phyloP scores from a whole-genome alignment of 1,140 invertebrate genomes.

The Drosophila kohkoa region DNA sequence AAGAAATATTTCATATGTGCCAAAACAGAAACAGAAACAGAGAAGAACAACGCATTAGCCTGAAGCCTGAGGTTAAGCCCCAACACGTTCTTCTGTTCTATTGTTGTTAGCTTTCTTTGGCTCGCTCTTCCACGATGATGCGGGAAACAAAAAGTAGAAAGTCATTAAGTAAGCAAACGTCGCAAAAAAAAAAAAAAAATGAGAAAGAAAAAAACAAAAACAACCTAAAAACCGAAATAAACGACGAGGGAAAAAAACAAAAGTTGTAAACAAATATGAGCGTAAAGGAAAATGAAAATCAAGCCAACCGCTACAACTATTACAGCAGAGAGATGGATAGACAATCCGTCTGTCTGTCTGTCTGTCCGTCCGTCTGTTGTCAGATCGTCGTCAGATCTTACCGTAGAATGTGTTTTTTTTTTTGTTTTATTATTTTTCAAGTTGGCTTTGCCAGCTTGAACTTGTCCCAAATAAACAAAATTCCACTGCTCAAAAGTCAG shows the following conservation, averaged over 20 bases:
- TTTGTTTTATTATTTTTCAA: background rate
- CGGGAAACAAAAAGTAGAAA: slow-evolving; percentile 50
- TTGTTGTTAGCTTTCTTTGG: slow-evolving; percentile 10
- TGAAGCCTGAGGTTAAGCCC: slow-evolving; percentile 32
- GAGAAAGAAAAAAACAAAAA: slow-evolving; percentile 40
- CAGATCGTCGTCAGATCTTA: slow-evolving; percentile 21
- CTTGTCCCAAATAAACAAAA: slow-evolving; percentile 81
- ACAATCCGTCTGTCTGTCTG: slow-evolving; percentile 9
- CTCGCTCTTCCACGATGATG: slow-evolving; percentile 44
- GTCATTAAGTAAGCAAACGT: slow-evolving; percentile 57
- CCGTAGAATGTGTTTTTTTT: slow-evolving; percentile 39
- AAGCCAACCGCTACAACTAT: slow-evolving; percentile 20
- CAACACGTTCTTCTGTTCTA: slow-evolving; percentile 15
- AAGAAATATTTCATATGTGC: slow-evolving; percentile 36
- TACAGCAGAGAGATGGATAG: slow-evolving; percentile 27
- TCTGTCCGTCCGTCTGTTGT: slow-evolving; percentile 6
- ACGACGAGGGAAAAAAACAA: slow-evolving; percentile 48
- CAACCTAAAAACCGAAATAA: slow-evolving; percentile 44
- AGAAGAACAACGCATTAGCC: slow-evolving; percentile 54
- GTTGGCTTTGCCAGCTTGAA: slow-evolving; percentile 50
- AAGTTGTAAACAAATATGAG: slow-evolving; percentile 68
- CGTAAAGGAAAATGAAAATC: slow-evolving; percentile 76
- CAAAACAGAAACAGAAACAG: background rate
- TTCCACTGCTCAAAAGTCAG: slow-evolving; percentile 61
- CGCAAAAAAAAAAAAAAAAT: slow-evolving; percentile 32